phyloP scores from a whole-genome alignment of 2,113 vertebrate species.

The Sapajus apella region DNA sequence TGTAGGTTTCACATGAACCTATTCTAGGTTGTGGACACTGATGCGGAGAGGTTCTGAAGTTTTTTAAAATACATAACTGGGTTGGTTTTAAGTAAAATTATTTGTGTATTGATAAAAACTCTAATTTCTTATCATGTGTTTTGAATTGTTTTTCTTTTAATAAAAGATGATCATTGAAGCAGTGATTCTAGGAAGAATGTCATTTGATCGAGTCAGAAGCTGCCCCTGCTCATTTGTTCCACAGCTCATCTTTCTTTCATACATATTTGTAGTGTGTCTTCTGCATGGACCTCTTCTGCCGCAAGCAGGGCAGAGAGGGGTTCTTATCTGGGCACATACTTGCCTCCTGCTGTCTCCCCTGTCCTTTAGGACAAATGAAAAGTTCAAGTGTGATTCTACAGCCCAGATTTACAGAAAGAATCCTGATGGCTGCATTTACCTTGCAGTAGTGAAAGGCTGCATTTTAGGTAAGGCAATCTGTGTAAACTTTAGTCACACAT shows the following conservation, averaged over 20 bases:
- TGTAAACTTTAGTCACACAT: neutral
- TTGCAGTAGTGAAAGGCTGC: neutral
- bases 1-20: neutral
- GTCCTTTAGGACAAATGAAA: neutral
- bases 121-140: conserved; percentile 64
- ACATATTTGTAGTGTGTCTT: no score
- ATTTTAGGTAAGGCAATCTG: neutral
- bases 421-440: neutral
- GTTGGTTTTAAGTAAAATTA: conserved; percentile 67
- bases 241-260: no score
- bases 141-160: conserved; percentile 59
- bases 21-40: neutral
- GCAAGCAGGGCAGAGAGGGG: neutral
- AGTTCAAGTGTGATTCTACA: neutral
- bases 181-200: neutral
- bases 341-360: neutral
- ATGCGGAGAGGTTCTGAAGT: neutral
- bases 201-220: neutral
- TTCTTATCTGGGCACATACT: accelerated
- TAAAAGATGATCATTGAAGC: neutral
- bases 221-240: neutral
- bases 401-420: neutral
- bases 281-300: neutral
- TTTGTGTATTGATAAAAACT: conserved; percentile 69
- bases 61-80: conserved; percentile 29